Conservation (phyloP, 2,888 invertebrate genomes). For the Carpatolechia fugitivella region DNA sequence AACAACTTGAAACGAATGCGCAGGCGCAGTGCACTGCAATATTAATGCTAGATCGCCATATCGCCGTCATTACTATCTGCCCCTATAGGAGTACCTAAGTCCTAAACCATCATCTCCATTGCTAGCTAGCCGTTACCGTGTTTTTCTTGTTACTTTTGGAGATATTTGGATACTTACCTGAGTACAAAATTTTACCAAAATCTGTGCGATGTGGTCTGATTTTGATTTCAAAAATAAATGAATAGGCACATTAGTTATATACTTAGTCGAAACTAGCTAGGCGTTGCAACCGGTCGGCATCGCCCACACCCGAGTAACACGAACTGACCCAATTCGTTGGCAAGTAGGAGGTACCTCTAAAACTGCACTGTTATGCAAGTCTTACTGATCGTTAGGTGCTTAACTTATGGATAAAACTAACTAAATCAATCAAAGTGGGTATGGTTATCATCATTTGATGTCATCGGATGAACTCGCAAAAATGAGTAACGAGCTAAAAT, state of each 20-base stretch:
- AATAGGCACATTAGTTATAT: not conserved
- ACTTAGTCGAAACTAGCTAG: slow-evolving; percentile 18
- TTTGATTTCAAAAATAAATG: not conserved
- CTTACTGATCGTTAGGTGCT: not conserved
- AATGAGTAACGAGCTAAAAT: not conserved
- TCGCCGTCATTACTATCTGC: too few species aligned
- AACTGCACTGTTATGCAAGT: slow-evolving; percentile 13
- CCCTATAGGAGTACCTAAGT: too few species aligned
- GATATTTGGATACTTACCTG: too few species aligned
- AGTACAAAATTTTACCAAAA: too few species aligned
- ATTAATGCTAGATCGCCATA: too few species aligned
- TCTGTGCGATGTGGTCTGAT: not conserved
- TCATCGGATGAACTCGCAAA: not conserved
- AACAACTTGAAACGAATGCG: too few species aligned
- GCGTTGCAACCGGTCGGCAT: slow-evolving; percentile 29
- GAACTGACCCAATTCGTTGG: slow-evolving; percentile 35
- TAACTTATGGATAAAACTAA: too few species aligned
- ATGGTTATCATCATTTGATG: not conserved
- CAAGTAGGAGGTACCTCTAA: slow-evolving; percentile 33
- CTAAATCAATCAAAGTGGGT: not conserved
- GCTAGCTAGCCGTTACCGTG: too few species aligned
- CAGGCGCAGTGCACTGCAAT: too few species aligned
- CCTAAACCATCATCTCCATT: too few species aligned
- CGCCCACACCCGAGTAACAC: slow-evolving; percentile 31
- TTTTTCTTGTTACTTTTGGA: too few species aligned